Evolutionary conservation across 2,113 vertebrate genomes (phyloP).

Genomic region (Bos indicus): DNA sequence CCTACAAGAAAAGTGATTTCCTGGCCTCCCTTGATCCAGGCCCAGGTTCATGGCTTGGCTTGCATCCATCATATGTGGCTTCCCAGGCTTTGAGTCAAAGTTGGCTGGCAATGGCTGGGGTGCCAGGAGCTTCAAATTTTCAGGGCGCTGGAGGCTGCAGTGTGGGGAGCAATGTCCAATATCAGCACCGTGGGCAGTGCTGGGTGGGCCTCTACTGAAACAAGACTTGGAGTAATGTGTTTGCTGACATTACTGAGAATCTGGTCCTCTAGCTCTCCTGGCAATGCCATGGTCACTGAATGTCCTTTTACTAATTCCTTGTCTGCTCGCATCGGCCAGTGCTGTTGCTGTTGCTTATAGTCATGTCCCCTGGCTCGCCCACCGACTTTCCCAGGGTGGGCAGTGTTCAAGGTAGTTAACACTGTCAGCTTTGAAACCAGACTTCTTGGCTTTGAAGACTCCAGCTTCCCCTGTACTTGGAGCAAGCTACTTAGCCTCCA

Average conservation of each 20-base stretch:
- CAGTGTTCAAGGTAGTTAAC: neutral
- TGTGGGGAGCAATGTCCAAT: neutral
- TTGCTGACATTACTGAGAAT: neutral
- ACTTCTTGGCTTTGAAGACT: neutral
- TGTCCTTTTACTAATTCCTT: neutral
- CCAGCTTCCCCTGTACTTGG: neutral
- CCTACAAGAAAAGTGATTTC: neutral
- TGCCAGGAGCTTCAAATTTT: neutral
- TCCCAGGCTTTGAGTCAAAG: neutral
- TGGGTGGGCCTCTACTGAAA: neutral
- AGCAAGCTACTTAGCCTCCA: neutral
- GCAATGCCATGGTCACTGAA: neutral
- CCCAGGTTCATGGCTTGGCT: neutral
- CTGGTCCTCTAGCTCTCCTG: neutral
- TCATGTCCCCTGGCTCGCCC: fast-evolving
- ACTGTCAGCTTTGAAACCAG: neutral
- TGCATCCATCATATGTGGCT: neutral
- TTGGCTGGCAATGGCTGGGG: neutral
- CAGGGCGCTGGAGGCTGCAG: neutral
- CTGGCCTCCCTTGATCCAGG: neutral
- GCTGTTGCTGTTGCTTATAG: neutral
- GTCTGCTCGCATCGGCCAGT: neutral
- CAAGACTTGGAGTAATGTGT: neutral
- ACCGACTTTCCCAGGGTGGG: neutral
- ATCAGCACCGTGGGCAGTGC: neutral